A percentile compares a stretch with the other conserved stretches of the same genome.
Conservation (phyloP, 1,140 invertebrate species). For the Hydropsyche tenuis region DNA sequence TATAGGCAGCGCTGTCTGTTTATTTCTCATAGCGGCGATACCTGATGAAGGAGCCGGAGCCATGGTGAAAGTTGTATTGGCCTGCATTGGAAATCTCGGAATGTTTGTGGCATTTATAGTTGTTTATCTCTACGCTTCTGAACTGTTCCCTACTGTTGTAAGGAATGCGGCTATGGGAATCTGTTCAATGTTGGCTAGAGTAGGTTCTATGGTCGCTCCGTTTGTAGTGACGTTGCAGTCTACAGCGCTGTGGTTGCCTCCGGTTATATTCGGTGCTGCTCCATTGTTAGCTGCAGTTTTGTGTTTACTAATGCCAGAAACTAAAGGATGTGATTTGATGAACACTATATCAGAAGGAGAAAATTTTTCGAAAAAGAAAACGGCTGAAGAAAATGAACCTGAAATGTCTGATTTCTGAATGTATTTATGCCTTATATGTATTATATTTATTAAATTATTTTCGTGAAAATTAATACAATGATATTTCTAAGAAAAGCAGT, state of each 20-base stretch:
- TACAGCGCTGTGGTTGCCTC: slow-evolving; percentile 61
- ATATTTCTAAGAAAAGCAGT: too few relatives aligned
- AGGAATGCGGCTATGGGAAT: slow-evolving; percentile 66
- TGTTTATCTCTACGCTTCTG: slow-evolving; percentile 66
- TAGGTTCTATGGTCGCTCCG: slow-evolving; percentile 66
- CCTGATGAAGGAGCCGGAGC: slow-evolving; percentile 64
- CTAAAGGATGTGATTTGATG: slow-evolving; percentile 50
- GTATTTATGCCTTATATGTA: too few relatives aligned
- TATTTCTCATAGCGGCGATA: slow-evolving; percentile 67
- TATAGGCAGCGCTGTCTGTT: slow-evolving; percentile 67
- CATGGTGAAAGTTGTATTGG: slow-evolving; percentile 53
- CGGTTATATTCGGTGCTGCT: slow-evolving; percentile 67
- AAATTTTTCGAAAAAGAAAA: slow-evolving; percentile 1
- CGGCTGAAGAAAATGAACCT: neutral
- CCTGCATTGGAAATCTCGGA: slow-evolving; percentile 64
- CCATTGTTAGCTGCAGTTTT: slow-evolving; percentile 66
- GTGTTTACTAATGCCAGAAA: slow-evolving; percentile 70
- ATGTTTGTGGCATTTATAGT: slow-evolving; percentile 68
- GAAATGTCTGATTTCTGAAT: too few relatives aligned
- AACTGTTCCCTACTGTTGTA: slow-evolving; percentile 66
- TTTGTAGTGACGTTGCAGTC: slow-evolving; percentile 56
- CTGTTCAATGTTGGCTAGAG: slow-evolving; percentile 65
- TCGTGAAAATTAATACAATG: too few relatives aligned
- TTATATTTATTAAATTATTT: too few relatives aligned
- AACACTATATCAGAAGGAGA: slow-evolving; percentile 34